Evolutionary conservation across 2,113 vertebrate genomes (phyloP), one percentile per base, ranked within the genome.

Genomic region (Gallinago paraguaiae): DNA sequence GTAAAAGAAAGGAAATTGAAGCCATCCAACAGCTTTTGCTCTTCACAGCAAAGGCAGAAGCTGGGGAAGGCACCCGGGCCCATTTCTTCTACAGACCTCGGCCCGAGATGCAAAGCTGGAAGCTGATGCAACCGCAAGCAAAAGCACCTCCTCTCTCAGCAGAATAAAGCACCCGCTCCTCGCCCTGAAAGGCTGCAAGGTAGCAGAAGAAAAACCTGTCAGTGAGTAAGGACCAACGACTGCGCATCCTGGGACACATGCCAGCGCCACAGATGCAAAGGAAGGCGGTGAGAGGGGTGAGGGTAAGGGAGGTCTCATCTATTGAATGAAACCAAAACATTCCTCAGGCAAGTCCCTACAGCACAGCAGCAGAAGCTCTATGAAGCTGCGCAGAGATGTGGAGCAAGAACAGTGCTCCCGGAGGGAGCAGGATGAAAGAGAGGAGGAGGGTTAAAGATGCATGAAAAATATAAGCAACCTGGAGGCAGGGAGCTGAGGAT

Each of bases 81-180:
- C 53, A 17, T n/a, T 68, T 59, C 19, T 57, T 25, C 78, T 20
- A n/a, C 8, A 53, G 84, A 54, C 69, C 79, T 82, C 88, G 79
- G 82, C 67, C 75, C 3, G 2, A 76, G 17, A 90, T 15, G 22
- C 78, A 48, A 65, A 64, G 91, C 81, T 83, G 82, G 87, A 65
- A 92, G 87, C 92, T 95, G 94, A 95, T 88, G 90, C 95, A 92
- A 94, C 85, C 43, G 85, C 83, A 45, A 77, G 79, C 56, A 56
- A 67, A 91, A 91, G 90, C 68, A 85, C 85, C 87, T 85, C 93
- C 90, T 93, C 94, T 79, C 92, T 27, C 90, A 30, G 54, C 46
- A 31, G 67, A 86, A 64, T 41, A 35, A 70, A 80, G 68, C 90
- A 23, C 3, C 84, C 45, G 59, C 76, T 91, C 79, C 78, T 46